Conservation (phyloP, 2,113 vertebrate species). For the Entosphenus tridentatus region DNA sequence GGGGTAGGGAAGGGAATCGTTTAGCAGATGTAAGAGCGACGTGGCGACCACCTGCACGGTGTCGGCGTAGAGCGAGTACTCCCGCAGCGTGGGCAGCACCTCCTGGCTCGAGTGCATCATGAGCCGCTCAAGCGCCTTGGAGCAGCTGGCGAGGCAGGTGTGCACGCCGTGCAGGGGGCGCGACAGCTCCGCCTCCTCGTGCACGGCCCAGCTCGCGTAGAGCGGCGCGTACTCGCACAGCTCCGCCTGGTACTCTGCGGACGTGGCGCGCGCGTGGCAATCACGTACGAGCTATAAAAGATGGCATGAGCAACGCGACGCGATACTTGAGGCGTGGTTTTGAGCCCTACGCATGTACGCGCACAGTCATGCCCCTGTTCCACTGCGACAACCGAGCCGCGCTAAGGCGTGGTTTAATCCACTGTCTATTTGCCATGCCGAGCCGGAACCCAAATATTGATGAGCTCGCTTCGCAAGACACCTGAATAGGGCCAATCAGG, state of each 20-base stretch:
- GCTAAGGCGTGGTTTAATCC: too few relatives aligned
- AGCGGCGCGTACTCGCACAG: conserved; percentile 62
- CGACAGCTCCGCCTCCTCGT: conserved; percentile 47
- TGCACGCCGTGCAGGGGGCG: conserved; percentile 42
- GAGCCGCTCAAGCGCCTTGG: conserved; percentile 34
- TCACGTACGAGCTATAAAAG: too few relatives aligned
- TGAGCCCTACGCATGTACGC: too few relatives aligned
- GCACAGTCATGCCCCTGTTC: too few relatives aligned
- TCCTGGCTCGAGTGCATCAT: conserved; percentile 32
- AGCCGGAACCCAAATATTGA: too few relatives aligned
- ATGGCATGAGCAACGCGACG: too few relatives aligned
- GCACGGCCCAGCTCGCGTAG: conserved; percentile 56
- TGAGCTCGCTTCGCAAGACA: too few relatives aligned
- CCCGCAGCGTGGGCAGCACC: conserved; percentile 48
- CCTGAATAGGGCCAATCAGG: too few relatives aligned
- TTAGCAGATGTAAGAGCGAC: background rate
- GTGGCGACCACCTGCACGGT: conserved; percentile 24
- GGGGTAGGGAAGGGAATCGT: background rate
- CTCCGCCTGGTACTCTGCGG: conserved; percentile 65
- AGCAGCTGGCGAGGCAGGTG: conserved; percentile 40
- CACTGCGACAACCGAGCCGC: too few relatives aligned
- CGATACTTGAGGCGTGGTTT: too few relatives aligned
- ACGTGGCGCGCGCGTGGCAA: too few relatives aligned
- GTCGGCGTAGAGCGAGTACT: conserved; percentile 65
- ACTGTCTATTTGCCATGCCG: too few relatives aligned